A percentile compares a stretch with the other conserved stretches of the same genome.
Evolutionary conservation across 2,888 invertebrate species (phyloP).

Genomic region (Thera britannica): DNA sequence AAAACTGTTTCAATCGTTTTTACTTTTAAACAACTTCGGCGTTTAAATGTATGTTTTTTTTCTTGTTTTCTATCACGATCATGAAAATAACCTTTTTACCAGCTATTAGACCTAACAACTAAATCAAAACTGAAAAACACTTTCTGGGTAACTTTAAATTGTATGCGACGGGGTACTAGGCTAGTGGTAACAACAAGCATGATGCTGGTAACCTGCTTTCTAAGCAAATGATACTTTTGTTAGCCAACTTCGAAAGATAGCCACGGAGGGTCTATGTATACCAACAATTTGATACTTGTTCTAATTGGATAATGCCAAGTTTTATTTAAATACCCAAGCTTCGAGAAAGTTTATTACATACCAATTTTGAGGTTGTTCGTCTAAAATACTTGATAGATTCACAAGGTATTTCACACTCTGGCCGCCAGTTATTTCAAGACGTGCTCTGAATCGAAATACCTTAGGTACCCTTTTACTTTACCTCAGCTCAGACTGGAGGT

Average conservation of each 20-base stretch:
- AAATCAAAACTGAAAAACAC: too few species aligned
- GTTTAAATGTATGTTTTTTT: too few species aligned
- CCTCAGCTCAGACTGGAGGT: not conserved
- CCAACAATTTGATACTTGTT: slow-evolving; percentile 45
- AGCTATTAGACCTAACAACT: too few species aligned
- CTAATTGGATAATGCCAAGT: slow-evolving; percentile 47
- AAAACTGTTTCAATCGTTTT: too few species aligned
- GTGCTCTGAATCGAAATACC: slow-evolving; percentile 22
- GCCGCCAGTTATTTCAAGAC: slow-evolving; percentile 25
- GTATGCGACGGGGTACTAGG: too few species aligned
- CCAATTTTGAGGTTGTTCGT: slow-evolving; percentile 15
- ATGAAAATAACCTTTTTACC: too few species aligned
- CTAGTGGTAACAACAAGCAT: too few species aligned
- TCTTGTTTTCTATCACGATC: too few species aligned
- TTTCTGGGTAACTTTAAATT: too few species aligned
- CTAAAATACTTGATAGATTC: slow-evolving; percentile 17
- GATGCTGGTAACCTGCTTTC: slow-evolving; percentile 3
- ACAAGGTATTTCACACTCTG: slow-evolving; percentile 13
- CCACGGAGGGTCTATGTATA: slow-evolving; percentile 49
- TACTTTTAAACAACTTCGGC: too few species aligned
- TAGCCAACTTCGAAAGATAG: slow-evolving; percentile 59
- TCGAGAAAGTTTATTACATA: slow-evolving; percentile 13
- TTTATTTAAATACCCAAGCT: slow-evolving; percentile 18
- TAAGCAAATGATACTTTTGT: slow-evolving; percentile 42
- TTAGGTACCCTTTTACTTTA: slow-evolving; percentile 17